Evolutionary conservation across 2,113 vertebrate species (phyloP).

Genomic region (Melospiza georgiana): DNA sequence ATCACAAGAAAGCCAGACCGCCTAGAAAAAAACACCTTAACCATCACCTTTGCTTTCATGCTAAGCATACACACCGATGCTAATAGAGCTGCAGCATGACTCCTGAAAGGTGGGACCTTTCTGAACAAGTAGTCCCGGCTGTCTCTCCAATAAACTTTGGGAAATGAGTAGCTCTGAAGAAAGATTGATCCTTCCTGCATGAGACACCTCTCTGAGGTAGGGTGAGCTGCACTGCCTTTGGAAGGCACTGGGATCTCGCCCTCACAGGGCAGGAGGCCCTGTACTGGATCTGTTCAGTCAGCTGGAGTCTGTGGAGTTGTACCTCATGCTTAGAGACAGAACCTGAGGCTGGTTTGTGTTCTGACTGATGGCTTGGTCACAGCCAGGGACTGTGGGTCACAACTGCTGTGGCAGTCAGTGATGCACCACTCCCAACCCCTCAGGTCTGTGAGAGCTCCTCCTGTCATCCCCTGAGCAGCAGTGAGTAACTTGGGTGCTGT

Average conservation of each 20-base stretch:
- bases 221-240: fast-evolving
- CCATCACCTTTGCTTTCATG: not conserved
- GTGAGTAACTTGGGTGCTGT: not conserved
- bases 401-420: not conserved
- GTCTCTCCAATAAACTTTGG: not conserved
- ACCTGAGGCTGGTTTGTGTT: not conserved
- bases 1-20: constrained; percentile 20
- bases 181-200: not conserved
- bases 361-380: not conserved
- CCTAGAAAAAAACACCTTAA: not conserved
- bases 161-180: not conserved
- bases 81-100: not conserved
- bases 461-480: not conserved
- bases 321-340: not conserved
- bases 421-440: not conserved
- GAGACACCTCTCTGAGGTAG: not conserved
- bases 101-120: not conserved
- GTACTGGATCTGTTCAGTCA: not conserved
- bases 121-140: not conserved
- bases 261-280: not conserved
- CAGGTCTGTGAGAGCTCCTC: not conserved
- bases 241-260: not conserved
- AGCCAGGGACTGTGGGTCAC: not conserved
- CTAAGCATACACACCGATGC: not conserved
- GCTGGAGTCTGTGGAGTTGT: not conserved